Percentiles rank a stretch among this genome's conserved stretches.
These are phyloP conservation scores for Anagyrus pseudococci DNA, from an alignment of 2,888 invertebrate species.

Conservation along the genomic window DNA sequence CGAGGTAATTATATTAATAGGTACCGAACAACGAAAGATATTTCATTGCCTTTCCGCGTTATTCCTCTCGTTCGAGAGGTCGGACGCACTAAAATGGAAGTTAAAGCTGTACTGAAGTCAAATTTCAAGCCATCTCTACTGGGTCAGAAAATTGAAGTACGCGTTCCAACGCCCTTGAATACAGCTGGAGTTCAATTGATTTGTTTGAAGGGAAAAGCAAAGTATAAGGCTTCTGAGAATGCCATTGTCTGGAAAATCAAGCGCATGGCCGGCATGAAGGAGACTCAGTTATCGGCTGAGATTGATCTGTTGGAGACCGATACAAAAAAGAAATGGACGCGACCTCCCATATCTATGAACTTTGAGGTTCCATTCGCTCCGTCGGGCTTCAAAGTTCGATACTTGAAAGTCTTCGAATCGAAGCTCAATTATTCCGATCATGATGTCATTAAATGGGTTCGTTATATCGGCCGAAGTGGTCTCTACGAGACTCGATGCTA, in stretches of 20 bases:
- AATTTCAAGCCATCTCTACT: conserved; percentile 98
- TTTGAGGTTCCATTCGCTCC: conserved; percentile 99
- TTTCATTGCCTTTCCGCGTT: conserved; percentile 98
- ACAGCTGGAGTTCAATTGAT: conserved; percentile 99
- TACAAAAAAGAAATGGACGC: conserved; percentile 99
- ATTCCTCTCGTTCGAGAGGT: conserved; percentile 98
- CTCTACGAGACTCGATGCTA: conserved; percentile 99
- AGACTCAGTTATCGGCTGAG: conserved; percentile 98
- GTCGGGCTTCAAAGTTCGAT: conserved; percentile 99
- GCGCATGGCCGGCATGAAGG: conserved; percentile 98
- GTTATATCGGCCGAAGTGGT: conserved; percentile 98
- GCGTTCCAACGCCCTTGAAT: conserved; percentile 98
- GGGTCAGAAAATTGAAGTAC: conserved; percentile 99
- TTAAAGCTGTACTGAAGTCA: conserved; percentile 98
- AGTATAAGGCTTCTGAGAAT: conserved; percentile 99
- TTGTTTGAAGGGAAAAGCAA: conserved; percentile 98
- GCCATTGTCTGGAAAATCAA: conserved; percentile 93
- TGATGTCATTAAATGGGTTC: conserved; percentile 99
- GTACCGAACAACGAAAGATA: conserved; percentile 99
- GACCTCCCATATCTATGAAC: conserved; percentile 99
- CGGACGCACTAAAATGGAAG: conserved; percentile 99
- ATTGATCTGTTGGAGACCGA: conserved; percentile 98
- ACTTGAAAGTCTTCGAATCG: conserved; percentile 98
- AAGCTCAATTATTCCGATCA: conserved; percentile 99
- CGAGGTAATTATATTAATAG: conserved; percentile 63